Base-by-base conservation (phyloP, 2,113 vertebrate species). In the Amphiprion ocellaris region DNA sequence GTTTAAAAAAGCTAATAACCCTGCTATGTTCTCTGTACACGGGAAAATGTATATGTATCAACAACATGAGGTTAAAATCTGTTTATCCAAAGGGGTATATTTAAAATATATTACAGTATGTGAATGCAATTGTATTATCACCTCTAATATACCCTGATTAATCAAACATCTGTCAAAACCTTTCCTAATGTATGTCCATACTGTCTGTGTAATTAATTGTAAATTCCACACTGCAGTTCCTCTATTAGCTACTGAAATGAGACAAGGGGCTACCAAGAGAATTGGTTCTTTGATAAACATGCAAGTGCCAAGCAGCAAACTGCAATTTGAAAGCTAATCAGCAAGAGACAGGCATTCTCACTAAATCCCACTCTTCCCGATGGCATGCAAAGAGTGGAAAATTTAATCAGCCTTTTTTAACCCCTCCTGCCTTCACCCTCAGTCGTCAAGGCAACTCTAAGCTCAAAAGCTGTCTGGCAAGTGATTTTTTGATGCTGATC, bases 361-460 rank as follows among this genome's bases (percentile, higher is more conserved):
- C 86, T 84, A 90, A 92, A 92, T 87, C 90, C 90, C 81, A 83
- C 81, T 78, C 84, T 86, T 90, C 83, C 86, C 92, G 86, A 89
- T 92, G 86, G 80, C 83, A 91, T 90, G 89, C 90, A 92, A 88
- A 91, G 85, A 89, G 78, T 86, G 83, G 83, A 83, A 89, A 89
- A 93, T 92, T 81, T 90, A 90, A 93, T 91, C 89, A 92, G 89
- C 79, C 90, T 74, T 81, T 81, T 92, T 92, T 92, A 89, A 90
- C 88, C 85, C 80, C 66, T 74, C 81, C 74, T 88, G 88, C 92
- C 90, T 92, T 90, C 77, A 77, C 76, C 83, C 74, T 61, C 79
- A 54, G 92, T 94, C 66, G 87, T 82, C 90, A 89, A 86, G 91
- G 92, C 88, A 94, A 94, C 91, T 15, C 84, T 91, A 92, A 94